Conservation (phyloP, 2,888 invertebrate genomes). For the Lacanobia oleracea region DNA sequence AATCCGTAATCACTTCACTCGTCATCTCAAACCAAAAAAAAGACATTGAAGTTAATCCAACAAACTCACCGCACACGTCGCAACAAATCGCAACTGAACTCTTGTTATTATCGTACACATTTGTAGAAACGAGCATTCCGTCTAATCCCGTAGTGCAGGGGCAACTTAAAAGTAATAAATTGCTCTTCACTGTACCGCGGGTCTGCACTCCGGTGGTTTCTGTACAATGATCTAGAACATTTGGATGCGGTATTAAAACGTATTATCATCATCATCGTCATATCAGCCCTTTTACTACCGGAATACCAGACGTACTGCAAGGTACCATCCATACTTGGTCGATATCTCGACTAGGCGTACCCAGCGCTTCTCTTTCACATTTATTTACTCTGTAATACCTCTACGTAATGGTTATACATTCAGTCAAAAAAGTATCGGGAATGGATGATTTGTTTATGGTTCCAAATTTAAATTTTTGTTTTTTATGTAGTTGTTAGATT, state of each 20-base stretch:
- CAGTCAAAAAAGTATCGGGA: too few species aligned
- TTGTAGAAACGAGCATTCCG: slow-evolving; percentile 60
- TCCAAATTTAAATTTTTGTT: too few species aligned
- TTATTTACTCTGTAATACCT: too few species aligned
- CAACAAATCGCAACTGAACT: slow-evolving; percentile 40
- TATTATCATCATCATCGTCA: too few species aligned
- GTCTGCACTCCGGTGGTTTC: slow-evolving; percentile 73
- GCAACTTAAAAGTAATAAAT: slow-evolving; percentile 79
- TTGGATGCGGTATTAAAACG: slow-evolving; percentile 41
- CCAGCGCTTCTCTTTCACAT: too few species aligned
- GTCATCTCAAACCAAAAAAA: slow-evolving; percentile 10
- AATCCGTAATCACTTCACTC: not conserved
- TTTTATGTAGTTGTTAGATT: too few species aligned
- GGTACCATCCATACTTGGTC: too few species aligned
- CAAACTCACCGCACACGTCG: slow-evolving; percentile 34
- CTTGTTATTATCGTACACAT: slow-evolving; percentile 56
- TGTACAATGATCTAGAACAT: slow-evolving; percentile 14
- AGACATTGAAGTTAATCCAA: slow-evolving; percentile 26
- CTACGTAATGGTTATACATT: too few species aligned
- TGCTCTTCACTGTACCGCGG: slow-evolving; percentile 76
- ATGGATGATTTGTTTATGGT: too few species aligned
- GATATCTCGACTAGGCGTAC: too few species aligned
- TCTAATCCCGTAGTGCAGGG: slow-evolving; percentile 69
- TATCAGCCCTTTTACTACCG: too few species aligned
- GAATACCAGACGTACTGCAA: too few species aligned